Conservation (phyloP, 1,140 invertebrate species). For the Macrobrachium rosenbergii region DNA sequence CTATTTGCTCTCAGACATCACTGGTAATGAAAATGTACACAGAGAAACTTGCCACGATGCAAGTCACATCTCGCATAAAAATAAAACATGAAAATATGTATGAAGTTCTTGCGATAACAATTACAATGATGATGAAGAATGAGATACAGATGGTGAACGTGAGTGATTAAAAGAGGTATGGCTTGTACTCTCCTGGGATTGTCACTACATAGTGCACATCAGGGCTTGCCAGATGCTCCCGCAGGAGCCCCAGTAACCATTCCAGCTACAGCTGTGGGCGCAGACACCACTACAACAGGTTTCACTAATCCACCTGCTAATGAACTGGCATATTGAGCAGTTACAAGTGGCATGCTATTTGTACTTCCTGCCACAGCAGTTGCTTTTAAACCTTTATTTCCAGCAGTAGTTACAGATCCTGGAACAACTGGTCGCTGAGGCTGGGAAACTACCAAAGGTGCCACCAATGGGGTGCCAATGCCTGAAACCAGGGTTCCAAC, state of each 20-base stretch:
- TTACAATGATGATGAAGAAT: slow-evolving; percentile 43
- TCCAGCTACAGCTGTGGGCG: slow-evolving; percentile 40
- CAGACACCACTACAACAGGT: slow-evolving; percentile 54
- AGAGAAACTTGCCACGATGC: slow-evolving; percentile 45
- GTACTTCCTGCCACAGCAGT: slow-evolving; percentile 66
- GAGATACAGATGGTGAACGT: slow-evolving; percentile 41
- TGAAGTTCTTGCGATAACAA: slow-evolving; percentile 50
- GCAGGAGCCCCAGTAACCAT: slow-evolving; percentile 42
- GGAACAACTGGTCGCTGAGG: slow-evolving; percentile 69
- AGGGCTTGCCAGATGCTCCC: slow-evolving; percentile 55
- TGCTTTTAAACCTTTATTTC: slow-evolving; percentile 73
- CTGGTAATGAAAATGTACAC: slow-evolving; percentile 57
- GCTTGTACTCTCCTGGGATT: slow-evolving; percentile 64
- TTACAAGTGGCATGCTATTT: slow-evolving; percentile 71
- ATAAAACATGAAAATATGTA: slow-evolving; percentile 53
- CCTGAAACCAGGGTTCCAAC: slow-evolving; percentile 51
- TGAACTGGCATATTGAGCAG: slow-evolving; percentile 67
- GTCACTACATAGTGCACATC: slow-evolving; percentile 68
- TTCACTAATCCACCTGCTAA: slow-evolving; percentile 54
- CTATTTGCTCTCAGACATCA: slow-evolving; percentile 48
- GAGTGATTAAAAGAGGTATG: slow-evolving; percentile 64
- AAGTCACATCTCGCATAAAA: slow-evolving; percentile 55
- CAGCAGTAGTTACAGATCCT: slow-evolving; percentile 70
- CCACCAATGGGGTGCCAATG: slow-evolving; percentile 46
- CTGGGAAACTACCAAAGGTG: slow-evolving; percentile 60